Conservation (phyloP, 2,797 vertebrate species). For the Falco cherrug region DNA sequence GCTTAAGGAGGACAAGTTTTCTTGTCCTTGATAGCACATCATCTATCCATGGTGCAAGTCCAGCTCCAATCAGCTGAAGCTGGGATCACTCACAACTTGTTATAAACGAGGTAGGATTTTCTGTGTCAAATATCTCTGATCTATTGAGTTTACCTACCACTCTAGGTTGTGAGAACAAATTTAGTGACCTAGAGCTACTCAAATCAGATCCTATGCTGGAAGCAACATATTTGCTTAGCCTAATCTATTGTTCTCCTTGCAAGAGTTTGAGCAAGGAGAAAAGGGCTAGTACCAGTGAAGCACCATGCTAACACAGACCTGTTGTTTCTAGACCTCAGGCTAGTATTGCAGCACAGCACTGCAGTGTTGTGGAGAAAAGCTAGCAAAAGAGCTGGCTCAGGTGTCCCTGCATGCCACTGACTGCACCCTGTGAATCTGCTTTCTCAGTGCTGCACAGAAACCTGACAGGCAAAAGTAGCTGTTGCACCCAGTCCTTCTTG, state of each 20-base stretch:
- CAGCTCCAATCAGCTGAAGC: neutral
- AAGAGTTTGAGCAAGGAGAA: neutral
- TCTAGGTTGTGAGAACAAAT: neutral
- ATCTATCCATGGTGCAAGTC: neutral
- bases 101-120: neutral
- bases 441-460: neutral
- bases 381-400: fast-evolving
- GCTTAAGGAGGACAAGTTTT: neutral
- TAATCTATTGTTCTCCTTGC: neutral
- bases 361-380: neutral
- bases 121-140: neutral
- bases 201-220: neutral
- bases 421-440: neutral
- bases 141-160: neutral
- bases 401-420: fast-evolving
- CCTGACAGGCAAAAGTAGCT: neutral
- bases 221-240: neutral
- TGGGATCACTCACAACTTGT: neutral
- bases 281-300: neutral
- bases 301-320: neutral
- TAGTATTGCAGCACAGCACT: neutral
- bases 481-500: neutral
- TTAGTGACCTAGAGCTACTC: neutral
- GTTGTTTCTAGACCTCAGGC: neutral
- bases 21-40: too few relatives aligned